phyloP scores from a whole-genome alignment of 2,113 vertebrate species.

The Halcyon malimbica region DNA sequence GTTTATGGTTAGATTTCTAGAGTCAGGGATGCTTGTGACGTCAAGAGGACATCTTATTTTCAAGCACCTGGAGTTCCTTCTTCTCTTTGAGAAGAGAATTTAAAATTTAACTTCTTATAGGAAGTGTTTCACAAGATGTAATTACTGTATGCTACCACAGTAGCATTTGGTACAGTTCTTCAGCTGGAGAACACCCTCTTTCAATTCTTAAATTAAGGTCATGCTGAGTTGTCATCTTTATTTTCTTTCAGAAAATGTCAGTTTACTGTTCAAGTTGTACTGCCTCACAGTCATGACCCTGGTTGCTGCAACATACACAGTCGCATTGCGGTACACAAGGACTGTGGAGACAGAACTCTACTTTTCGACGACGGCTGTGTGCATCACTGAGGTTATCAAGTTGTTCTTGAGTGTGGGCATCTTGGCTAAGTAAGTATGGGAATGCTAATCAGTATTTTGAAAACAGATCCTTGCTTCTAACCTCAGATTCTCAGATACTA shows the following conservation, averaged over 20 bases:
- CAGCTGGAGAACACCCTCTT: background rate
- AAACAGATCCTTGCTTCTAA: background rate
- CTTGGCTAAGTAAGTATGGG: conserved; percentile 87
- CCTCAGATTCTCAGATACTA: background rate
- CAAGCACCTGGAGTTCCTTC: background rate
- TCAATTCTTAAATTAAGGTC: background rate
- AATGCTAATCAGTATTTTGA: background rate
- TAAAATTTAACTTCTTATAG: background rate
- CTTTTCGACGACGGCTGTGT: conserved; percentile 94
- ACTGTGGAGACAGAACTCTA: conserved; percentile 83
- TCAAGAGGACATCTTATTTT: background rate
- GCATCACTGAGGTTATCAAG: conserved; percentile 91
- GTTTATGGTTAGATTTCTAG: background rate
- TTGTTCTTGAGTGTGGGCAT: conserved; percentile 89
- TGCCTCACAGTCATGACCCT: conserved; percentile 95
- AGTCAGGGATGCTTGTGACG: background rate
- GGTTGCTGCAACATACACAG: conserved; percentile 90
- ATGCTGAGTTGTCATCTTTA: background rate
- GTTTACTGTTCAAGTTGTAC: conserved; percentile 92
- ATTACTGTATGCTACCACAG: background rate
- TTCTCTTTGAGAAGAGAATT: background rate
- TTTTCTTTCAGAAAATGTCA: conserved; percentile 85
- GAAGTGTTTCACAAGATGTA: background rate
- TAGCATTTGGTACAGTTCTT: background rate
- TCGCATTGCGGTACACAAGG: conserved; percentile 89